phyloP scores from a whole-genome alignment of 1,140 invertebrate species.

The Oncopodura yosiiana region DNA sequence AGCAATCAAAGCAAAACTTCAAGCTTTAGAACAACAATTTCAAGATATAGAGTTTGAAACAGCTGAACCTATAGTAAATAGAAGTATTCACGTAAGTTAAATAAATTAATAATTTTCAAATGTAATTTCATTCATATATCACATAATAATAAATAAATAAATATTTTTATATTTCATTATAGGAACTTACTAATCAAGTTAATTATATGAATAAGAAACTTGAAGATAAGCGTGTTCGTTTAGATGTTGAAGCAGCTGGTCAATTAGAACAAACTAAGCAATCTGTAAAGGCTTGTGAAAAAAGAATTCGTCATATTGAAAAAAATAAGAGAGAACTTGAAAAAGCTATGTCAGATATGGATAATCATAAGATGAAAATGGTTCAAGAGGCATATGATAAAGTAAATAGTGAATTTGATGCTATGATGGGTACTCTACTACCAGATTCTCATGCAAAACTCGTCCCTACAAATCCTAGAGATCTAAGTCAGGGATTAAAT shows the following conservation, averaged over 20 bases:
- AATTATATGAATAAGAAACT: constrained; percentile 9
- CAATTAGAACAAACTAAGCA: constrained; percentile 7
- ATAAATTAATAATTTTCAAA: constrained; percentile 2
- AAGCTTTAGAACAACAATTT: background rate
- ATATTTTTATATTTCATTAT: background rate
- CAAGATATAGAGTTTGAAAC: too few species aligned
- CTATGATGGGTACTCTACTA: constrained; percentile 84
- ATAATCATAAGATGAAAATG: constrained; percentile 40
- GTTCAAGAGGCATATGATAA: constrained; percentile 30
- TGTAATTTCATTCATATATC: constrained; percentile 7
- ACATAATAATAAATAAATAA: constrained; percentile 1
- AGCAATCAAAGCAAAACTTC: too few species aligned
- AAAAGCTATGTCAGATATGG: constrained; percentile 72
- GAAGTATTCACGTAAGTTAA: too few species aligned
- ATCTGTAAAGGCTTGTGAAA: background rate
- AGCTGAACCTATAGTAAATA: too few species aligned
- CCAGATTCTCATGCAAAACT: constrained; percentile 81
- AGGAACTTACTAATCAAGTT: constrained; percentile 5
- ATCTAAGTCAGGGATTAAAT: constrained; percentile 24
- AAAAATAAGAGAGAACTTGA: constrained; percentile 73
- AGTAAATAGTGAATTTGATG: constrained; percentile 86
- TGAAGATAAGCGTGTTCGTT: constrained; percentile 13
- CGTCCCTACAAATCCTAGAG: constrained; percentile 44
- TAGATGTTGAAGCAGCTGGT: constrained; percentile 15
- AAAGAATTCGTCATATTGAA: constrained; percentile 57